Evolutionary conservation across 1,140 invertebrate genomes (phyloP), one percentile per base, ranked within the genome.

Genomic region (Drosophila mauritiana): DNA sequence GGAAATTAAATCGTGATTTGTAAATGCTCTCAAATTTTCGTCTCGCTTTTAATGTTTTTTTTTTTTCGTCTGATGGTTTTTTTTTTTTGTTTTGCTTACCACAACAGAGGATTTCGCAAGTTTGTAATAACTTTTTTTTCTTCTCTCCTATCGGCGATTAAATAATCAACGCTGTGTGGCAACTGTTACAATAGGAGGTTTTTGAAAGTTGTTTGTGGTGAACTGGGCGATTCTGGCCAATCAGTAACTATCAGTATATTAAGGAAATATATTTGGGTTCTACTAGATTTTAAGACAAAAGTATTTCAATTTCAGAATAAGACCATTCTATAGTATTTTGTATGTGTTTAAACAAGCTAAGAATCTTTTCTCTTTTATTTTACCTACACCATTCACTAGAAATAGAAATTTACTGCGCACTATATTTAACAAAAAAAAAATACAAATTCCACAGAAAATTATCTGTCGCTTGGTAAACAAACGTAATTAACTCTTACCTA

Each of bases 21-120:
- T 86, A 86, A 86, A 86, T 86, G 83, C 83, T 85, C 83, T 86
- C 83, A 86, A 88, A 88, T 83, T 86, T 88, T 88, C 70, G 78
- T 86, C 74, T 78, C 78, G 73, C 78, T 61, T 42, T 48, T 49
- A 27, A 43, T 46, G 20, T 75, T 64, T 73, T 70, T 70, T 70
- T 70, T 61, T 53, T 0, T 31, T 31, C 27, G 27, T 31, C 7
- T 31, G 27, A 31, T 31, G 27, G 25, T 8, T 25, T 37, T 48
- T 52, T 53, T 37, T 59, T 31, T 58, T 34, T 37, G 58, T 59
- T 61, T 63, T 45, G 58, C 48, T 51, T 64, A 58, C 64, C 59
- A 43, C 64, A 67, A 54, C 46, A 25, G 45, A 57, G 52, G 39
- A 81, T 86, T 86, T 85, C 68, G 82, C 78, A 88, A 86, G 86